A percentile compares a stretch with the other conserved stretches of the same genome.
These are phyloP conservation scores for Drosophila kambysellisi DNA, from an alignment of 2,888 invertebrate genomes.

Conservation along the genomic window DNA sequence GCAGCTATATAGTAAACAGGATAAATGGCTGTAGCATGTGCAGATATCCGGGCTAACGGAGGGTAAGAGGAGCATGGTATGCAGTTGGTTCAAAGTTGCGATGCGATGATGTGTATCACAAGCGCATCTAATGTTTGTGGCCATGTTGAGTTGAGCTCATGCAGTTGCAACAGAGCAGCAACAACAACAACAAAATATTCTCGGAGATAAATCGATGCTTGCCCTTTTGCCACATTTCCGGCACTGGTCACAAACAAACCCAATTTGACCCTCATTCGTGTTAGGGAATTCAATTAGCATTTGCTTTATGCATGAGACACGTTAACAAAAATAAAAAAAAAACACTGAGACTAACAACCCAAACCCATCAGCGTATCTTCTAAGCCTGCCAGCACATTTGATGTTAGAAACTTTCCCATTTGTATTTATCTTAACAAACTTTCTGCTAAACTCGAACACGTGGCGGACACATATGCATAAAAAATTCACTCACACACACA, in stretches of 20 bases:
- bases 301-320: constrained; percentile 71
- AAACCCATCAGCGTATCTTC: constrained; percentile 6
- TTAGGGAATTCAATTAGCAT: constrained; percentile 74
- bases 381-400: constrained; percentile 26
- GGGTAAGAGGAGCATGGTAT: neutral
- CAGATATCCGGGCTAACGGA: constrained; percentile 25
- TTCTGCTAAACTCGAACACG: constrained; percentile 20
- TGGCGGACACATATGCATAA: constrained; percentile 9
- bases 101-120: constrained; percentile 52
- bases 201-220: constrained; percentile 21
- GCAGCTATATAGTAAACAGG: constrained; percentile 10
- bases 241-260: constrained; percentile 30
- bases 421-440: constrained; percentile 69
- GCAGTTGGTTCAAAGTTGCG: neutral
- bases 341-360: neutral
- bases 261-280: constrained; percentile 47
- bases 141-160: constrained; percentile 35
- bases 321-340: constrained; percentile 1
- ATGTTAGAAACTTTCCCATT: constrained; percentile 56
- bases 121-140: constrained; percentile 66
- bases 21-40: constrained; percentile 56
- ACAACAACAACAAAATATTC: constrained; percentile 8
- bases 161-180: constrained; percentile 2
- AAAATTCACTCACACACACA: neutral
- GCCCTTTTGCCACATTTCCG: constrained; percentile 17